Evolutionary conservation across 2,113 vertebrate species (phyloP), one percentile per base, ranked within the genome.

Genomic region (Equus przewalskii): DNA sequence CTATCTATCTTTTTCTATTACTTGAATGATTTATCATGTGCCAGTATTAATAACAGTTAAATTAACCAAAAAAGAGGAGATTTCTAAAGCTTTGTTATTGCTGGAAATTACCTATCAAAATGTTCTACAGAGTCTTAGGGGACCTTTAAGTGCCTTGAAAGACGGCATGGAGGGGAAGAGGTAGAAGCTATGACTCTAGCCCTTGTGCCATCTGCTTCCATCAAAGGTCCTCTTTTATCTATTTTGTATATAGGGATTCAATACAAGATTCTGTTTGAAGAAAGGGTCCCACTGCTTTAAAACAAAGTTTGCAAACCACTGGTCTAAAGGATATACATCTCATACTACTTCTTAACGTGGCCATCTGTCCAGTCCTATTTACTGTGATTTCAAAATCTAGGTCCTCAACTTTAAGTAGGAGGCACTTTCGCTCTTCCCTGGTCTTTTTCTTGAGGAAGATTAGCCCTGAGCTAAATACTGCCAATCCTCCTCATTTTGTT

Each of bases 81-180:
- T 72, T 88, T 93, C 70, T 80, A 86, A 92, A 62, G 5, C 14
- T 51, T 79, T 80, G 10, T 28, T 36, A 28, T 13, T 87, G 22
- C 2, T 79, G 56, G 33, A 83, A 89, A 93, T 87, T 83, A 76
- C n/a, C 69, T 85, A 91, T 83, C 22, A 84, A 83, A 95, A 94
- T 75, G 36, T 64, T 78, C 44, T 62, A 30, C 21, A 89, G 46
- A 46, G 44, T 73, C 30, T 86, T 46, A n/a, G 51, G 60, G 5
- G 60, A 67, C 14, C 21, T 65, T 82, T 81, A 81, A 80, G 16
- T 58, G 72, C 19, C 51, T 44, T 41, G 41, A 19, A 69, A 41
- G 14, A 82, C 26, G 36, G 41, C 28, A 70, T 70, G n/a, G 65
- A 81, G 49, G 18, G 21, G 12, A 72, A 91, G 36, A 51, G 62